These are phyloP conservation scores for Teleogryllus occipitalis DNA, from an alignment of 1,140 invertebrate species.

Conservation along the genomic window DNA sequence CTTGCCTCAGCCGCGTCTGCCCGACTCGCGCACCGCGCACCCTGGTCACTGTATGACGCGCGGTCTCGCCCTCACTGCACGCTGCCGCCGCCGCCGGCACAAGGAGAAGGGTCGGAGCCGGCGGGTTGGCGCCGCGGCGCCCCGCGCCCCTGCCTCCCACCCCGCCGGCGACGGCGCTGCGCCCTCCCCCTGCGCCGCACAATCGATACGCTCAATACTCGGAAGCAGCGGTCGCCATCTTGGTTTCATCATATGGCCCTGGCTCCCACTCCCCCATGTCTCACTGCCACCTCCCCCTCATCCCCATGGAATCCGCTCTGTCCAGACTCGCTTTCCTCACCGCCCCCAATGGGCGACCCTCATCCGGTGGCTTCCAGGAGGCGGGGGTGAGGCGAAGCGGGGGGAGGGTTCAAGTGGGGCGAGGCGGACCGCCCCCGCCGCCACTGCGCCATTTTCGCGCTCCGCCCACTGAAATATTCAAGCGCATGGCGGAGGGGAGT, in stretches of 20 bases:
- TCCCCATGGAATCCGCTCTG: neutral
- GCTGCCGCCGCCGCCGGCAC: neutral
- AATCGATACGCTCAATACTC: constrained; percentile 14
- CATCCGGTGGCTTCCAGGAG: no score
- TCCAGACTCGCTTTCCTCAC: neutral
- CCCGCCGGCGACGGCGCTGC: neutral
- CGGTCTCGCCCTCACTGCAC: neutral
- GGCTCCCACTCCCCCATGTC: neutral
- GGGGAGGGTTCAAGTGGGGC: no score
- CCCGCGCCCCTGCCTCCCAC: constrained; percentile 9
- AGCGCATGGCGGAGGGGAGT: neutral
- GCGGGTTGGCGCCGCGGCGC: neutral
- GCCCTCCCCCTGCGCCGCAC: neutral
- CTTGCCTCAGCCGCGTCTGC: neutral
- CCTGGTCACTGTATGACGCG: constrained; percentile 10
- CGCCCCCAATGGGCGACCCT: no score
- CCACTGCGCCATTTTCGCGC: neutral
- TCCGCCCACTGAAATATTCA: neutral
- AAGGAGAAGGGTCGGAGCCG: neutral
- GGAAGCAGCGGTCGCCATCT: constrained; percentile 7
- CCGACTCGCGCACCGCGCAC: neutral
- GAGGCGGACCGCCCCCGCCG: neutral
- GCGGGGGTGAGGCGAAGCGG: neutral
- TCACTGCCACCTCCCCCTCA: neutral
- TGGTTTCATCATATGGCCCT: neutral